These are phyloP conservation scores for Brachypteracias leptosomus DNA, from an alignment of 2,113 vertebrate genomes.

Conservation along the genomic window DNA sequence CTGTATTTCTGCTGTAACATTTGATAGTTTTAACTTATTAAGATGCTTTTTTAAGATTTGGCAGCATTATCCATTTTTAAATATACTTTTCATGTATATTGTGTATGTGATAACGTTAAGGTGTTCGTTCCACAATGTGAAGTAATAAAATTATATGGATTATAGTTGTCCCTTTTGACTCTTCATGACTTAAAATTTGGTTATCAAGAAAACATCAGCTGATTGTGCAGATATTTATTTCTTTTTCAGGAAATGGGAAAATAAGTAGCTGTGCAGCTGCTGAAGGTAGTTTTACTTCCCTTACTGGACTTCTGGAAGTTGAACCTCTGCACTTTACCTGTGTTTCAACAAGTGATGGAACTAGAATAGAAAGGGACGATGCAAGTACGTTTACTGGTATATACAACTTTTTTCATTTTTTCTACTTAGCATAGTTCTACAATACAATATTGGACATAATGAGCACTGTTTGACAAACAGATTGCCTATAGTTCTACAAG, in stretches of 20 bases:
- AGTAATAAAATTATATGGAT: neutral
- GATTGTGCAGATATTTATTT: neutral
- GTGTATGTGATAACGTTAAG: neutral
- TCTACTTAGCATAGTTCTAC: conserved; percentile 1
- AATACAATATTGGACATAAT: neutral
- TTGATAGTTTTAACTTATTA: neutral
- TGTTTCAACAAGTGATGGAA: conserved; percentile 98
- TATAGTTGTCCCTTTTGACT: neutral
- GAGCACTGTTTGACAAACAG: neutral
- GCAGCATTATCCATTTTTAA: neutral
- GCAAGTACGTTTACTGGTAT: conserved; percentile 99
- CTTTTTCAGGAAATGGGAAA: conserved; percentile 89
- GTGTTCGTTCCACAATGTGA: neutral
- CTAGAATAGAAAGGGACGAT: conserved; percentile 98
- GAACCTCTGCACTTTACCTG: conserved; percentile 98
- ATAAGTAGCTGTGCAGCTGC: conserved; percentile 93
- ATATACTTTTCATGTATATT: neutral
- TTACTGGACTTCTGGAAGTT: conserved; percentile 96
- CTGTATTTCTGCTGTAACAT: neutral
- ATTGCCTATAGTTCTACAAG: neutral
- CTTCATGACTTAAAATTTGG: neutral
- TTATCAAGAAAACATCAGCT: neutral
- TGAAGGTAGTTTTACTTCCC: conserved; percentile 97
- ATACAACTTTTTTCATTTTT: conserved; percentile 73
- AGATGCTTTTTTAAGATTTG: neutral